Conservation (phyloP, 2,797 vertebrate genomes). For the Dendrocincla fuliginosa region DNA sequence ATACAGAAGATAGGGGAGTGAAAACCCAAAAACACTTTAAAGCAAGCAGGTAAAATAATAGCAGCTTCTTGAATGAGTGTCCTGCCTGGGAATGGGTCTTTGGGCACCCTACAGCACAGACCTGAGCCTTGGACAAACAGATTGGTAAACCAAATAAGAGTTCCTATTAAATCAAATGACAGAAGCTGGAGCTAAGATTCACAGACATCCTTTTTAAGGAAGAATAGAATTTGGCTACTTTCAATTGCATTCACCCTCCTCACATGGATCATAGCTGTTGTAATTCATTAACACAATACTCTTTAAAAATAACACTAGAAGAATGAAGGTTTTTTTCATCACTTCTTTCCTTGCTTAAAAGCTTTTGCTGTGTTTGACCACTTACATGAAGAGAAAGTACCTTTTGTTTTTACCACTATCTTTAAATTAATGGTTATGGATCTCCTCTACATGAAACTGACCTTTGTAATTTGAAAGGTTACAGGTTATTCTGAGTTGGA, state of each 20-base stretch:
- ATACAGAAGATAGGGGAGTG: background rate
- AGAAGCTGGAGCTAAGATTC: background rate
- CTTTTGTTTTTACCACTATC: background rate
- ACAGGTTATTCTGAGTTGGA: background rate
- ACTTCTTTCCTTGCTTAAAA: background rate
- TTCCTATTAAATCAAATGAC: background rate
- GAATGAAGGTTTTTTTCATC: background rate
- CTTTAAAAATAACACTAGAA: background rate
- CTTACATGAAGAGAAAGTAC: background rate
- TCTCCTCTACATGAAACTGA: background rate
- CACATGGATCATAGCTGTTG: background rate
- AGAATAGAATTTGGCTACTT: background rate
- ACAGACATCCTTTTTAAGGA: background rate
- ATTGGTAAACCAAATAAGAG: background rate
- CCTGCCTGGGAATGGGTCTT: background rate
- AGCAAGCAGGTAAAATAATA: background rate
- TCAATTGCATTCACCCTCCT: background rate
- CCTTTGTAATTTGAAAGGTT: background rate
- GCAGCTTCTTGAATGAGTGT: background rate
- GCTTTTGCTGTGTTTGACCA: background rate
- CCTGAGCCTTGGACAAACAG: background rate
- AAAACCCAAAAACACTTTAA: background rate
- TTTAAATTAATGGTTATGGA: background rate
- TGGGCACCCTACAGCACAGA: background rate
- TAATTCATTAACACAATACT: background rate